Evolutionary conservation across 2,797 vertebrate genomes (phyloP).

Genomic region (Momotus momota): DNA sequence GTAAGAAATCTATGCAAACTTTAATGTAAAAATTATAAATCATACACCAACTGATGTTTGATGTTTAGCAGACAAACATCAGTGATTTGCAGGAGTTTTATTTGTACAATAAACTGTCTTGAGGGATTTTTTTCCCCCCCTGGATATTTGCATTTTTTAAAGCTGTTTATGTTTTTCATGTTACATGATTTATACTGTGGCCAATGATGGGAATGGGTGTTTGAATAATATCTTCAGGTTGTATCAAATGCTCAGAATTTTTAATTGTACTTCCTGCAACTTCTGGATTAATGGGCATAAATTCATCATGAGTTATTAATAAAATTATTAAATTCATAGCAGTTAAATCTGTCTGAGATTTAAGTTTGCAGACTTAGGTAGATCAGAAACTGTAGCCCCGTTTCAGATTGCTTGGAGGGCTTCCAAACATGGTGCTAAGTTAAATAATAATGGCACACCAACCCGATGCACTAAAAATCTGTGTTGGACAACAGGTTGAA

Average conservation of each 20-base stretch:
- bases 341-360: conserved; percentile 24
- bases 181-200: background rate
- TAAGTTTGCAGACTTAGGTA: background rate
- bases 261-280: conserved; percentile 34
- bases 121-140: background rate
- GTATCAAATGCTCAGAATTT: background rate
- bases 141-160: background rate
- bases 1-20: background rate
- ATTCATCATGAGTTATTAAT: conserved; percentile 45
- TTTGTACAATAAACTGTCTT: conserved; percentile 37
- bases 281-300: conserved; percentile 33
- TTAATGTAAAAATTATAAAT: background rate
- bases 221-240: conserved; percentile 21
- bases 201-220: background rate
- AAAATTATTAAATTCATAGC: conserved; percentile 37
- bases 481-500: background rate
- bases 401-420: conserved; percentile 5
- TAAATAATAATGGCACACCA: background rate
- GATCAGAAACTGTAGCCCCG: conserved; percentile 4
- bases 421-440: background rate
- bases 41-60: background rate
- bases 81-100: background rate
- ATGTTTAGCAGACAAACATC: background rate
- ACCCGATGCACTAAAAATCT: background rate
- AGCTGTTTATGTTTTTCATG: conserved; percentile 30